A percentile compares a stretch with the other conserved stretches of the same genome.
These are phyloP conservation scores for Centropristis striata DNA, from an alignment of 2,113 vertebrate species.

Conservation along the genomic window DNA sequence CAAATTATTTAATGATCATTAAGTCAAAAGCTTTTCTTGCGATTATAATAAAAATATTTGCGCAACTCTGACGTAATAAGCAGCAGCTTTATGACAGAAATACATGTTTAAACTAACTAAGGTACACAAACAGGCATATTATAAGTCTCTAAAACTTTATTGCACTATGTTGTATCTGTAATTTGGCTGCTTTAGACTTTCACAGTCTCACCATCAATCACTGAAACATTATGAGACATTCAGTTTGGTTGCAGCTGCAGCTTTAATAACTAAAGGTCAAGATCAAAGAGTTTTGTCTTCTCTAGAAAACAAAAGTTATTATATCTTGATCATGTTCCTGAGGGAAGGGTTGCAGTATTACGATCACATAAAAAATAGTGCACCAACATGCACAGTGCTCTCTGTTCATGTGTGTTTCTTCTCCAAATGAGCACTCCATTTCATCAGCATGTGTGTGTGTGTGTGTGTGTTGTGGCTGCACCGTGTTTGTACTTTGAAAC, in stretches of 20 bases:
- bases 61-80: no score
- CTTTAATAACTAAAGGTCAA: not conserved
- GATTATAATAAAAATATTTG: no score
- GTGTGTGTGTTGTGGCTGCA: not conserved
- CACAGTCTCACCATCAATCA: not conserved
- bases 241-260: not conserved
- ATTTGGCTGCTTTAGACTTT: not conserved
- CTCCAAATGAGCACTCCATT: not conserved
- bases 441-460: not conserved
- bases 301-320: not conserved
- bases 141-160: no score
- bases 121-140: no score
- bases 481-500: constrained; percentile 9
- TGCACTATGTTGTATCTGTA: not conserved
- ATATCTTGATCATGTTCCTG: no score
- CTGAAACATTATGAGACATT: not conserved
- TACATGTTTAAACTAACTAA: no score
- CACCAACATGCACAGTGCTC: not conserved
- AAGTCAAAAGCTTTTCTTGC: no score
- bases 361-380: not conserved
- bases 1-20: no score
- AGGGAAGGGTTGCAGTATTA: not conserved
- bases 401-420: not conserved
- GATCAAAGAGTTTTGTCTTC: no score
- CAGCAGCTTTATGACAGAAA: no score